These are phyloP conservation scores for Cuculus canorus DNA, from an alignment of 2,797 vertebrate genomes.

Conservation along the genomic window DNA sequence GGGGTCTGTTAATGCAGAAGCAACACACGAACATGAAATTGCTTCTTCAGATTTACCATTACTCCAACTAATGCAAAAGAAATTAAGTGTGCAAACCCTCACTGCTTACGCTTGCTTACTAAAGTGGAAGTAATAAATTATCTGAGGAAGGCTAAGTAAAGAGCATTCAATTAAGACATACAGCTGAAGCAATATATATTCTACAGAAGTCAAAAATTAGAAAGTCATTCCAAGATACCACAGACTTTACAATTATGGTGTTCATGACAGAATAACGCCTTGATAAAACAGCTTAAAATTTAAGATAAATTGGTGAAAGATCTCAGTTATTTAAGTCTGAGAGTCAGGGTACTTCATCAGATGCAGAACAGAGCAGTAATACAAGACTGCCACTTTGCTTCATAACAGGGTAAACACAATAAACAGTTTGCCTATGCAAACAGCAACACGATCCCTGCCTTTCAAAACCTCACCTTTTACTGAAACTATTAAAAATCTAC, in stretches of 20 bases:
- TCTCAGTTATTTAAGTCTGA: not conserved
- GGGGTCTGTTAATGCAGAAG: not conserved
- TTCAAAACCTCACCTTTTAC: not conserved
- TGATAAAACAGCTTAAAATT: not conserved
- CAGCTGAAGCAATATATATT: not conserved
- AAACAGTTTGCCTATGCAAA: not conserved
- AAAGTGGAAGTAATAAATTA: not conserved
- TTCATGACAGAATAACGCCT: not conserved
- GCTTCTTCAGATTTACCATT: not conserved
- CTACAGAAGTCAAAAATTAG: not conserved
- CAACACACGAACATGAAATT: accelerated
- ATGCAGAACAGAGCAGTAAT: not conserved
- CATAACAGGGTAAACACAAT: not conserved
- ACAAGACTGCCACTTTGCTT: not conserved
- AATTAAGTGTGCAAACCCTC: not conserved
- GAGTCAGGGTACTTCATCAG: not conserved
- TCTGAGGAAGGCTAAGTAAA: not conserved
- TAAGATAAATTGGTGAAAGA: not conserved
- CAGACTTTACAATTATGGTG: not conserved
- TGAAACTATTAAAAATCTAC: not conserved
- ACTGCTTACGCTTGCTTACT: not conserved
- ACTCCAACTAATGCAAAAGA: not conserved
- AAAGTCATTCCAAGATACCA: not conserved
- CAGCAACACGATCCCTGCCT: not conserved
- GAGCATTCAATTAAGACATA: not conserved